A percentile compares a stretch with the other conserved stretches of the same genome.
phyloP scores from a whole-genome alignment of 2,113 vertebrate genomes.

The Oryzias curvinotus region DNA sequence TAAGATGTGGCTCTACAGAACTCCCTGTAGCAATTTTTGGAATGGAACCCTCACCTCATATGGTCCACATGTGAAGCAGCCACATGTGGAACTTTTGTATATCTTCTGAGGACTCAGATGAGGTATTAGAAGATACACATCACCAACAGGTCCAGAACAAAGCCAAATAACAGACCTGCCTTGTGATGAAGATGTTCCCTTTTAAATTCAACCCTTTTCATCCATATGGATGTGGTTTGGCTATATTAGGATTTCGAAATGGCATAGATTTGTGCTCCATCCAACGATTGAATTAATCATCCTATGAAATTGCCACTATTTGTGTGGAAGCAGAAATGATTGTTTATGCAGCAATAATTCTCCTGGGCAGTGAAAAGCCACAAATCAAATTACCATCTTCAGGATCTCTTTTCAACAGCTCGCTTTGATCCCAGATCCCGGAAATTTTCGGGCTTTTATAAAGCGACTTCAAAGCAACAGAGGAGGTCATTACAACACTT shows the following conservation, averaged over 20 bases:
- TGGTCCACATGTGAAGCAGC: neutral
- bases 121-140: conserved; percentile 7
- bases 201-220: neutral
- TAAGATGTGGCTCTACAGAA: neutral
- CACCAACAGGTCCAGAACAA: conserved; percentile 2
- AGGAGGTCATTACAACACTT: no score
- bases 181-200: conserved; percentile 6
- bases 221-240: conserved; percentile 11
- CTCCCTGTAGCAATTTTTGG: conserved; percentile 1
- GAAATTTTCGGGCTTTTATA: no score
- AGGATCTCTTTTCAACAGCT: no score
- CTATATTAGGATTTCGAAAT: conserved; percentile 1
- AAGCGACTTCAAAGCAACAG: no score
- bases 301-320: neutral
- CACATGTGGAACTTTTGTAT: neutral
- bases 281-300: neutral
- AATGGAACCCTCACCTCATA: neutral
- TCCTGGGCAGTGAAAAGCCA: no score
- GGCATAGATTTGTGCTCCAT: neutral
- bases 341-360: no score
- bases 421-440: no score
- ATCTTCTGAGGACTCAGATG: conserved; percentile 6
- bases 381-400: no score
- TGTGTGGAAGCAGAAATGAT: no score
- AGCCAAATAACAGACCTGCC: neutral